phyloP scores from a whole-genome alignment of 2,797 vertebrate species.

The Acanthurus tractus region DNA sequence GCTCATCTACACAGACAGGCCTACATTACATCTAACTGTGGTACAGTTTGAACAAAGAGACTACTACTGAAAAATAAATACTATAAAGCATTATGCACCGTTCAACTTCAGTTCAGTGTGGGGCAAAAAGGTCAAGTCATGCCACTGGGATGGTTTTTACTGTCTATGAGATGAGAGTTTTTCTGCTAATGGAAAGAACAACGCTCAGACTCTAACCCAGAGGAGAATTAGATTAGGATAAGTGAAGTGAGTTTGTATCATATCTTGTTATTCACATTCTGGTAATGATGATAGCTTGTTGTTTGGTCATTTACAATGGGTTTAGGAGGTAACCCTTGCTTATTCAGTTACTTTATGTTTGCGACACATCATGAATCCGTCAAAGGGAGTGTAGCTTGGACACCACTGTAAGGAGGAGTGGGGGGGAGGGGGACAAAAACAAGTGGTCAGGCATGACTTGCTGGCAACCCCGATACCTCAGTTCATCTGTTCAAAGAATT shows the following conservation, averaged over 20 bases:
- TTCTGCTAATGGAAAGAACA: slow-evolving; percentile 48
- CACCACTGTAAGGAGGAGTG: slow-evolving; percentile 44
- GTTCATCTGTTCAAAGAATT: slow-evolving; percentile 99
- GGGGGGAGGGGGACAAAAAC: slow-evolving; percentile 47
- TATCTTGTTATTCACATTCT: slow-evolving; percentile 73
- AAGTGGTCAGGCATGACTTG: slow-evolving; percentile 75
- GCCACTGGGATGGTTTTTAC: slow-evolving; percentile 66
- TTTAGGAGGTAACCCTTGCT: slow-evolving; percentile 59
- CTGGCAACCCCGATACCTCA: slow-evolving; percentile 77
- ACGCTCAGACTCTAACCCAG: slow-evolving; percentile 54
- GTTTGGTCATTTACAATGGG: slow-evolving; percentile 75
- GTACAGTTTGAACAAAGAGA: slow-evolving; percentile 74
- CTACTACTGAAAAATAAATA: slow-evolving; percentile 77
- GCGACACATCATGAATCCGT: slow-evolving; percentile 72
- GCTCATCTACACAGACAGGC: slow-evolving; percentile 74
- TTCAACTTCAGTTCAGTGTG: slow-evolving; percentile 69
- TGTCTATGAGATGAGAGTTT: slow-evolving; percentile 57
- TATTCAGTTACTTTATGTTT: slow-evolving; percentile 72
- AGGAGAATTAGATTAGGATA: slow-evolving; percentile 53
- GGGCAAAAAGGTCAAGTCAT: slow-evolving; percentile 75
- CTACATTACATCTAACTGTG: slow-evolving; percentile 73
- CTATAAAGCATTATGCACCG: slow-evolving; percentile 78
- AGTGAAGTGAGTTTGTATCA: slow-evolving; percentile 52
- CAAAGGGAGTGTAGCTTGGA: slow-evolving; percentile 65
- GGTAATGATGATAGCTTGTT: slow-evolving; percentile 61